Base-by-base conservation (phyloP, 2,113 vertebrate genomes). In the Pangasianodon hypophthalmus region DNA sequence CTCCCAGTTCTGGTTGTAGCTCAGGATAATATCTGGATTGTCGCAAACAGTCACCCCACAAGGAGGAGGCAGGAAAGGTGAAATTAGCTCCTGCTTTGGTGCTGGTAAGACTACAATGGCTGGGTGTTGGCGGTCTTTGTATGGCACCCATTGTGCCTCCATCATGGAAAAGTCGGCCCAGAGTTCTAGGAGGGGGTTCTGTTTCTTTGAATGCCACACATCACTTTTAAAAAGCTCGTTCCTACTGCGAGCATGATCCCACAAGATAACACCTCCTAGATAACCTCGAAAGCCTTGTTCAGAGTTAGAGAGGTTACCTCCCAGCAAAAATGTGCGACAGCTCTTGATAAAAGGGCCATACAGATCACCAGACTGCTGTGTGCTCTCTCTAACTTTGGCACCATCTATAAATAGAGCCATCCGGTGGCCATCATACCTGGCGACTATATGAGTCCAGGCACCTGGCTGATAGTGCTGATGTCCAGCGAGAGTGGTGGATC, bases 31-130 rank as follows among this genome's bases (percentile, higher is more conserved):
- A 80, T 99, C 97, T 52, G 95, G 96, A 0, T 99, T 99, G 80
- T 99, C 98, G 0, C 98, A 99, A 4, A 93, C 92, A 0, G 98
- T 98, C 91, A 97, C 95, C 32, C 98, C 98, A 0, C 98, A 99
- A 26, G 91, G 92, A 0, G 98, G 96, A 0, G 98, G 97, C 16
- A 93, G 93, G 88, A 97, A 94, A 0, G 97, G 95, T 29, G 94
- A 97, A 46, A 98, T 90, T 0, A 96, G 29, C 6, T 97, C 96
- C 0, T 94, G 93, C 0, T 96, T 91, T 0, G 96, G 96, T 0
- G 93, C 87, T 9, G 95, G 94, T 88, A 97, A 94, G 62, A 93
- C 88, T 91, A 96, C 93, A 8, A 97, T 88, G 50, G 75, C 91
- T 0, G 98, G 98, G 89, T 96, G 96, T 37, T 92, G 90, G 0